Base-by-base conservation (phyloP, 2,888 invertebrate genomes). In the Drosophila longiperda region DNA sequence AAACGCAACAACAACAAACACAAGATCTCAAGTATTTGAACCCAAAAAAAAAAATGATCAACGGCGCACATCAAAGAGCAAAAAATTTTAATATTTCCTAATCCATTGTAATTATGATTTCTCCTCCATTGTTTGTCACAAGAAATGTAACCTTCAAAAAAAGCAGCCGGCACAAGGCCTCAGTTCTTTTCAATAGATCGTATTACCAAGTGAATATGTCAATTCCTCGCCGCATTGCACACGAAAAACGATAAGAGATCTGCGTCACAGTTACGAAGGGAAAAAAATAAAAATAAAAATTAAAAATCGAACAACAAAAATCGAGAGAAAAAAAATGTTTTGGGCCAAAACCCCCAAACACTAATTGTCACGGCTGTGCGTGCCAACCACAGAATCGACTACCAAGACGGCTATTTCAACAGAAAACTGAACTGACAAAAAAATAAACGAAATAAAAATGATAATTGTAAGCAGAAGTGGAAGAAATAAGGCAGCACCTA, bases 41-140 rank as follows among this genome's bases (percentile, higher is more conserved):
- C 23, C 52, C 52, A 45, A 45, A 8, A 4, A 45, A 20, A 45
- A 45, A 64, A 62, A 49, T 62, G 81, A 78, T 67, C 73, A 64
- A 72, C 89, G 76, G 89, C 73, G 66, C 62, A 89, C 52, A 76
- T 80, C 67, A 80, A 80, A 80, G 72, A 68, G 36, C 45, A 32
- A 73, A 32, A 73, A 59, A 78, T 86, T 83, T 87, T 90, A 87
- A 87, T 89, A 90, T 73, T 90, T 82, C 69, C 73, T 90, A 87
- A 87, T 84, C 87, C 87, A 80, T 90, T 90, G 87, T 90, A 87
- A 87, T 90, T 87, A 90, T 90, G 87, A 87, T 89, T 82, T 80
- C 75, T 73, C 38, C 53, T 42, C 69, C 73, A 78, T 85, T 88
- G 80, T 89, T 81, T 89, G 88, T 82, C 89, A 87, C 85, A 71